Conservation (phyloP, 1,140 invertebrate species). For the Hormaphis cornu region DNA sequence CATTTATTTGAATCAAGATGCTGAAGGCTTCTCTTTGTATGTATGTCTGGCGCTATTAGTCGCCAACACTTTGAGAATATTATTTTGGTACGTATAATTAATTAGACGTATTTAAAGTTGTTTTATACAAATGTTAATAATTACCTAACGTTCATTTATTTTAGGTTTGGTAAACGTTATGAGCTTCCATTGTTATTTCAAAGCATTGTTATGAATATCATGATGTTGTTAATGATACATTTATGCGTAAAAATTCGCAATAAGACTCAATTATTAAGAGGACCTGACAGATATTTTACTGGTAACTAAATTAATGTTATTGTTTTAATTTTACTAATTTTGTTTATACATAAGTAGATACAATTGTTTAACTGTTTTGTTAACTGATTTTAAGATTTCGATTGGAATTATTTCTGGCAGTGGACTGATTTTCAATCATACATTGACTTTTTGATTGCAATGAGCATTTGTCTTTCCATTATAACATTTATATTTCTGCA, state of each 20-base stretch:
- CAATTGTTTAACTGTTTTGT: not conserved
- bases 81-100: constrained; percentile 79
- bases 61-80: constrained; percentile 91
- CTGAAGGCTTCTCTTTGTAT: constrained; percentile 91
- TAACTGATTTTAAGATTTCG: constrained; percentile 60
- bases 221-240: constrained; percentile 93
- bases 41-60: constrained; percentile 90
- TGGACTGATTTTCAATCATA: constrained; percentile 99
- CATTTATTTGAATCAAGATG: constrained; percentile 79
- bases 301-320: constrained; percentile 50
- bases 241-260: constrained; percentile 81
- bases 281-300: constrained; percentile 69
- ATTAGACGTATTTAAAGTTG: not conserved
- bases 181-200: constrained; percentile 90
- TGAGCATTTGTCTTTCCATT: constrained; percentile 69
- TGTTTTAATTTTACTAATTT: not conserved
- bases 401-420: constrained; percentile 89
- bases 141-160: constrained; percentile 39
- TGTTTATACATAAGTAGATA: not conserved
- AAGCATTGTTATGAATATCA: constrained; percentile 93
- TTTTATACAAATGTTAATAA: not conserved
- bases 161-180: constrained; percentile 95
- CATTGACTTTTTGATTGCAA: constrained; percentile 80
- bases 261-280: constrained; percentile 69
- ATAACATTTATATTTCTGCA: constrained; percentile 82